Conservation (phyloP, 2,888 invertebrate genomes). For the Ariolimax columbianus region DNA sequence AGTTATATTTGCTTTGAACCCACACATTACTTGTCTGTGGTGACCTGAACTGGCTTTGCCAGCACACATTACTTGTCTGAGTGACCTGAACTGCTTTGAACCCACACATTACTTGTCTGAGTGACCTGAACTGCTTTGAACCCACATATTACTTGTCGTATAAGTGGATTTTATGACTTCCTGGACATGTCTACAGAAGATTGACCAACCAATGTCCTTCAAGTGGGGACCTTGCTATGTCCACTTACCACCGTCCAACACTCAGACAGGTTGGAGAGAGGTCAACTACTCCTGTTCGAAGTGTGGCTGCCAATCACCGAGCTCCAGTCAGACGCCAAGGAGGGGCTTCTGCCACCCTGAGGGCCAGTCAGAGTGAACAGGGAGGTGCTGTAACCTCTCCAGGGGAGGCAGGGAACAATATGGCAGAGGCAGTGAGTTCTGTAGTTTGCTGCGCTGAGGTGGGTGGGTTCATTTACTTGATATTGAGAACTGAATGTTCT, state of each 20-base stretch:
- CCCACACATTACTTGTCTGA: not conserved
- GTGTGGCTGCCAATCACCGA: not conserved
- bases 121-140: too few relatives aligned
- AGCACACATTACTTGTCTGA: too few relatives aligned
- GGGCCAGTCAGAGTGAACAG: conserved; percentile 15
- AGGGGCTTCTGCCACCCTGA: not conserved
- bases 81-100: too few relatives aligned
- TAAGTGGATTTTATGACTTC: not conserved
- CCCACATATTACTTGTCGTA: too few relatives aligned
- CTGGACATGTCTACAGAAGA: not conserved
- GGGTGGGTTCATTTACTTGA: too few relatives aligned
- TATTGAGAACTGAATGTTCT: too few relatives aligned
- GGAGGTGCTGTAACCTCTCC: not conserved
- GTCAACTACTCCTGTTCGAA: conserved; percentile 38
- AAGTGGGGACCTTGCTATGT: conserved; percentile 24
- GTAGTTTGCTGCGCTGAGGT: not conserved
- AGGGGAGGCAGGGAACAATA: not conserved
- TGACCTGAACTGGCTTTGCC: too few relatives aligned
- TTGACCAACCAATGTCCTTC: not conserved
- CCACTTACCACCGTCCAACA: conserved; percentile 20
- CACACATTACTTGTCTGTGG: too few relatives aligned
- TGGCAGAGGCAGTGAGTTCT: not conserved
- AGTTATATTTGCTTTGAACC: too few relatives aligned
- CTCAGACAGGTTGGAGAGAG: conserved; percentile 24
- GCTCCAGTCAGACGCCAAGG: conserved; percentile 12